Base-by-base conservation (phyloP, 2,888 invertebrate genomes). In the Prostheceraeus crozeri region DNA sequence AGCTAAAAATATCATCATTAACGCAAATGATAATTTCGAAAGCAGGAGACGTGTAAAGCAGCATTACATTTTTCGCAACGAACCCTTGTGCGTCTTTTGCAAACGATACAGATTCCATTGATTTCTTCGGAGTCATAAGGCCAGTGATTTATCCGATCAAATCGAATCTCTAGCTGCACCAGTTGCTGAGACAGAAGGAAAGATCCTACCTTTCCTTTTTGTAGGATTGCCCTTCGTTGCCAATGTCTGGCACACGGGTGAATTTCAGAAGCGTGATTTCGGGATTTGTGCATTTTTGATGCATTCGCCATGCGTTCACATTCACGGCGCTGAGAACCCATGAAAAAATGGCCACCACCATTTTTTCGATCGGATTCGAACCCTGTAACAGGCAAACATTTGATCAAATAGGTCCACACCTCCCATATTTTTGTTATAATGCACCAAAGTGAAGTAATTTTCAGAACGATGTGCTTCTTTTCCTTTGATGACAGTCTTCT, bases 301-400 rank as follows among this genome's bases (percentile, higher is more conserved):
- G 21, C 40, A 40, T 19, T 19, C 40, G 40, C 40, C 40, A 40
- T 6, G 40, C 40, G 21, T 40, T 40, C 19, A 40, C 21, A 14
- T 14, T 23, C 40, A 23, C 14, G n/a, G 40, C 40, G 21, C 40
- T 40, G 19, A 40, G 40, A 40, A 40, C 21, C 14, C 21, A 40
- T 6, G 40, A 40, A 40, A 40, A 40, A 40, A 40, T 19, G 40
- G 40, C 40, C 40, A 40, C 40, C 40, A 40, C 40, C 40, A 40
- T 40, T 40, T 40, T 23, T 40, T 40, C 21, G 40, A 40, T 40
- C 40, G 14, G n/a, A 40, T 23, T 19, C 16, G 40, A 19, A 40
- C 21, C 21, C 21, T 40, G 40, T 40, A 40, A 23, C 21, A 19
- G 40, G n/a, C 21, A 23, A 40, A 40, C 40, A 40, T 40, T 40